Base-by-base conservation (phyloP, 2,113 vertebrate species). In the Sarotherodon lohbergeri region DNA sequence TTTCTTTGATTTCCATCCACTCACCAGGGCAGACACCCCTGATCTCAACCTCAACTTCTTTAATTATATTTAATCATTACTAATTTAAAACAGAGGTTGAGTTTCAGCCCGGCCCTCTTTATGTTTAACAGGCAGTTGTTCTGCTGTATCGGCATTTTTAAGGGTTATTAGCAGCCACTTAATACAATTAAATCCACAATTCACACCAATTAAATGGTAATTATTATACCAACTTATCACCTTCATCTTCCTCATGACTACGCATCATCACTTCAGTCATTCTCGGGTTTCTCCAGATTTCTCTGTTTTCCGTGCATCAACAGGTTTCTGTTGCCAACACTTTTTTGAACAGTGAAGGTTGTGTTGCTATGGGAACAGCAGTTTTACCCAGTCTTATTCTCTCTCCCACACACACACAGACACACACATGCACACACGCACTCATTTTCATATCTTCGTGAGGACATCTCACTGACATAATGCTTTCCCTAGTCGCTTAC, bases 271-370 rank as follows among this genome's bases (percentile, higher is more conserved):
- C 56, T 8, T 46, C 34, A 76, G 9, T 55, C 56, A 1, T n/a
- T 7, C 29, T 22, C 9, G 4, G 17, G 27, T 36, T 79, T 41
- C 17, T 39, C 3, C 61, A 71, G 19, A 79, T 16, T 27, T 17
- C 48, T 19, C 48, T 12, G 61, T 4, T 61, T 34, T 32, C 7
- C 56, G 8, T 48, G 82, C 36, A 43, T 52, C 76, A 80, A 85
- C 86, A 91, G 89, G 73, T 82, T 63, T 76, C 80, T 83, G 91
- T 92, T 90, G 89, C 90, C 48, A 16, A 5, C 76, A 24, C 29
- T 19, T 27, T n/a, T 1, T 22, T 34, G 32, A 81, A 16, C 71
- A 22, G 68, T 78, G 81, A 66, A 82, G 86, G 59, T 57, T 10
- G 11, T 3, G 86, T 90, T 89, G 80, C 88, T 17, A 63, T 36